Evolutionary conservation across 2,113 vertebrate species (phyloP).

Genomic region (Proterorhinus semilunaris): DNA sequence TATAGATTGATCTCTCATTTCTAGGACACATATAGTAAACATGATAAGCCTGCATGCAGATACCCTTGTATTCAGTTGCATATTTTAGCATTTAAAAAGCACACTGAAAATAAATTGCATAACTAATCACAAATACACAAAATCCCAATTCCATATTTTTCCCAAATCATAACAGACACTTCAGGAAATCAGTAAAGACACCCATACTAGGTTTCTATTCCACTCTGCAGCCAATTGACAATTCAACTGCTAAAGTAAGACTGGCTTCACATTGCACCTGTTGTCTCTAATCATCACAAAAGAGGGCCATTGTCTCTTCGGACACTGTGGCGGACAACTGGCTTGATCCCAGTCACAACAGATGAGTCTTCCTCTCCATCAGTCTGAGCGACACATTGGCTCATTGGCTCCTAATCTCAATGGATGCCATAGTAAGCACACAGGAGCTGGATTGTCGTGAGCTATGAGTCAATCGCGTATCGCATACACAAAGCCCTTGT

Average conservation of each 20-base stretch:
- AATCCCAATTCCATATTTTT: too few relatives aligned
- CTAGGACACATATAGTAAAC: too few relatives aligned
- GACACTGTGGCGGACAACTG: conserved; percentile 34
- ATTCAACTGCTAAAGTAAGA: conserved; percentile 12
- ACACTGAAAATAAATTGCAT: too few relatives aligned
- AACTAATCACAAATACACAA: too few relatives aligned
- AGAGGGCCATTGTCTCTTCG: conserved; percentile 28
- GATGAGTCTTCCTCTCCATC: conserved; percentile 33
- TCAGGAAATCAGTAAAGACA: not conserved
- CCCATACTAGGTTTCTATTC: conserved; percentile 11
- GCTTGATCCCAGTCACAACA: conserved; percentile 30
- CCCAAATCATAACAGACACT: too few relatives aligned
- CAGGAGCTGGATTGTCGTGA: conserved; percentile 50
- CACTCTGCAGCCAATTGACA: not conserved
- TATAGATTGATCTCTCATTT: too few relatives aligned
- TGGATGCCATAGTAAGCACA: conserved; percentile 53
- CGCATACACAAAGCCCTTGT: conserved; percentile 60
- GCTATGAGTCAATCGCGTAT: conserved; percentile 71
- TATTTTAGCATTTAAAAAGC: too few relatives aligned
- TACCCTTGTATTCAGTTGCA: too few relatives aligned
- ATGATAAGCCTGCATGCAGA: too few relatives aligned
- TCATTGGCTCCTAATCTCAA: conserved; percentile 23
- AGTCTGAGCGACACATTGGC: conserved; percentile 32
- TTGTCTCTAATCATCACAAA: conserved; percentile 20
- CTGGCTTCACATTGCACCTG: conserved; percentile 21